phyloP scores from a whole-genome alignment of 1,140 invertebrate species.

The Reticulitermes speratus region DNA sequence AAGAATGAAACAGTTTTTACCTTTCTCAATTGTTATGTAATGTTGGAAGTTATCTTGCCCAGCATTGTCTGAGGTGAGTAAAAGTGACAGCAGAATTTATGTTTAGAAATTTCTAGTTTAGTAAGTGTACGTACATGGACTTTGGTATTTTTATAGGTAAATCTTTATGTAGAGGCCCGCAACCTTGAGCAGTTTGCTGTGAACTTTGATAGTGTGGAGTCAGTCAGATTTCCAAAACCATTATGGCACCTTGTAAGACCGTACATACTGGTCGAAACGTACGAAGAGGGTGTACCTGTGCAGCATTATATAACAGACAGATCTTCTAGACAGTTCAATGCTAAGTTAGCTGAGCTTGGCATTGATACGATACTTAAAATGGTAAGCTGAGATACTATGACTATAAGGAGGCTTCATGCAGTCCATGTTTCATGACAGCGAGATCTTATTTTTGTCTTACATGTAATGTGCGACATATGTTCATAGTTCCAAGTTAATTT shows the following conservation, averaged over 20 bases:
- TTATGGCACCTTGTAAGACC: constrained; percentile 42
- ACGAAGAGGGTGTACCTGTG: constrained; percentile 51
- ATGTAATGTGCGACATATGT: too few relatives aligned
- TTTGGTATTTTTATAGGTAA: constrained; percentile 40
- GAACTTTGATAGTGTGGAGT: constrained; percentile 45
- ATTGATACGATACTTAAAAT: constrained; percentile 54
- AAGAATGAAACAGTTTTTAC: too few relatives aligned
- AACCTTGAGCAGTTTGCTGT: constrained; percentile 48
- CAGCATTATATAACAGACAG: constrained; percentile 43
- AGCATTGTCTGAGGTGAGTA: too few relatives aligned
- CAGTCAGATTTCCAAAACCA: constrained; percentile 49
- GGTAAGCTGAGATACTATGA: constrained; percentile 39
- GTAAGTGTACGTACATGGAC: constrained; percentile 26
- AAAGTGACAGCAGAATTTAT: too few relatives aligned
- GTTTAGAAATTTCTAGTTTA: not conserved
- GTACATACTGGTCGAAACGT: constrained; percentile 53
- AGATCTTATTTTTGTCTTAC: too few relatives aligned
- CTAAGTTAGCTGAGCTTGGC: constrained; percentile 49
- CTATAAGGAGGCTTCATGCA: too few relatives aligned
- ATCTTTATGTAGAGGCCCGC: constrained; percentile 48
- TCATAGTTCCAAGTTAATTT: too few relatives aligned
- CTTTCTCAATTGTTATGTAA: too few relatives aligned
- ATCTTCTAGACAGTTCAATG: constrained; percentile 34
- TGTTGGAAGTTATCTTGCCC: too few relatives aligned
- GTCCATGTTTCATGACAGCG: too few relatives aligned